Evolutionary conservation across 2,888 invertebrate species (phyloP).

Genomic region (Plusia festucae): DNA sequence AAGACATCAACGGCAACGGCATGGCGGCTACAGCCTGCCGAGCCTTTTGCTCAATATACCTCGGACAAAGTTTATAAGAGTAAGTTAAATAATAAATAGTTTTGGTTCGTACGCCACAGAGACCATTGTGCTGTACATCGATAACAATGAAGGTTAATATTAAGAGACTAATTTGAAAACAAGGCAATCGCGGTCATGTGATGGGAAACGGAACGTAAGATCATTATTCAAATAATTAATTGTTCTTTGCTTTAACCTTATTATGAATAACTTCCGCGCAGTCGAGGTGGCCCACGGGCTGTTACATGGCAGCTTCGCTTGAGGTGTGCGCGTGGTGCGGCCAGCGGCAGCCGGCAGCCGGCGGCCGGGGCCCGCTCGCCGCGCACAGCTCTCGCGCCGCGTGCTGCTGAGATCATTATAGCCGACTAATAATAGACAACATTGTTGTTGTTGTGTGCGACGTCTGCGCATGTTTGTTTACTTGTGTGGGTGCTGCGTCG

Average conservation of each 20-base stretch:
- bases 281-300: too few relatives aligned
- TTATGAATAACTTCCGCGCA: slow-evolving; percentile 48
- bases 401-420: slow-evolving; percentile 64
- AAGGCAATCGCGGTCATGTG: slow-evolving; percentile 37
- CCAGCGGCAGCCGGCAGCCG: background rate
- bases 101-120: too few relatives aligned
- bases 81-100: too few relatives aligned
- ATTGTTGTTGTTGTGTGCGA: slow-evolving; percentile 66
- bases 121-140: slow-evolving; percentile 3
- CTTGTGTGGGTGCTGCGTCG: slow-evolving; percentile 37
- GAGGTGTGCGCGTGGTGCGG: too few relatives aligned
- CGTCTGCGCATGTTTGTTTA: slow-evolving; percentile 49
- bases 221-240: slow-evolving; percentile 55
- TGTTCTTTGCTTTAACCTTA: slow-evolving; percentile 46
- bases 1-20: slow-evolving; percentile 69
- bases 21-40: slow-evolving; percentile 13
- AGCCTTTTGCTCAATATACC: background rate
- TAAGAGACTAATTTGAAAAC: slow-evolving; percentile 19
- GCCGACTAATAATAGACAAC: slow-evolving; percentile 69
- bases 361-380: slow-evolving; percentile 20
- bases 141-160: slow-evolving; percentile 43
- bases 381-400: slow-evolving; percentile 27
- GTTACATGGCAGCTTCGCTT: background rate
- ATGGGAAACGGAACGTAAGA: slow-evolving; percentile 42
- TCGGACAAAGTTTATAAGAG: background rate